Evolutionary conservation across 2,888 invertebrate genomes (phyloP).

Genomic region (Tolmerus cingulatus): DNA sequence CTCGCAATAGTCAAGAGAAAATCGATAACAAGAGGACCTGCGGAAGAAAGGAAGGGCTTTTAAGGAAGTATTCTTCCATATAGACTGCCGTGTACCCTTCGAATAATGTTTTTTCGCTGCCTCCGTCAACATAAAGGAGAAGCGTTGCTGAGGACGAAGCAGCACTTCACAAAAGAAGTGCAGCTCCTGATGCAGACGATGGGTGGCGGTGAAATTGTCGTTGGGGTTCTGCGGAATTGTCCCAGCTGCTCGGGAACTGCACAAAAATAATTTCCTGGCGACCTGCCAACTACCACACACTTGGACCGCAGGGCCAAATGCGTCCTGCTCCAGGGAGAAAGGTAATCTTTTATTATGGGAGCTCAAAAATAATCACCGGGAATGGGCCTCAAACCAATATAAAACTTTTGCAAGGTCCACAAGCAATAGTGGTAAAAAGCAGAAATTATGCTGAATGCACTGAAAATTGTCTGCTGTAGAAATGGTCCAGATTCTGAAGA

Average conservation of each 20-base stretch:
- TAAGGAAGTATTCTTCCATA: background rate
- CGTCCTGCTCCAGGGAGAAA: background rate
- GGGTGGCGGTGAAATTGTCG: background rate
- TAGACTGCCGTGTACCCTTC: background rate
- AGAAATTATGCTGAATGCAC: background rate
- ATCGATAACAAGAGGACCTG: background rate
- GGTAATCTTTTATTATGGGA: background rate
- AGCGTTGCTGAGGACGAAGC: background rate
- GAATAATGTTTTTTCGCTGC: background rate
- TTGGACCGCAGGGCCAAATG: background rate
- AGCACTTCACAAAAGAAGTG: background rate
- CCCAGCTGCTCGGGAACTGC: background rate
- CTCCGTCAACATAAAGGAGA: background rate
- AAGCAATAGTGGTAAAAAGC: background rate
- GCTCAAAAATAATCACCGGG: background rate
- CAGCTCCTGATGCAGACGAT: background rate
- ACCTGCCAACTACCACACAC: background rate
- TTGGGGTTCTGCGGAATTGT: background rate
- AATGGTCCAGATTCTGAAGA: background rate
- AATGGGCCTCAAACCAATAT: background rate
- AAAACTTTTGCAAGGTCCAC: background rate
- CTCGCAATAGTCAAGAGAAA: conserved; percentile 2
- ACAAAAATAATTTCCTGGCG: background rate
- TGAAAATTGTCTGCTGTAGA: background rate
- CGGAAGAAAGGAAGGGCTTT: background rate